A percentile compares a stretch with the other conserved stretches of the same genome.
Conservation (phyloP, 2,113 vertebrate genomes). For the Mola mola region DNA sequence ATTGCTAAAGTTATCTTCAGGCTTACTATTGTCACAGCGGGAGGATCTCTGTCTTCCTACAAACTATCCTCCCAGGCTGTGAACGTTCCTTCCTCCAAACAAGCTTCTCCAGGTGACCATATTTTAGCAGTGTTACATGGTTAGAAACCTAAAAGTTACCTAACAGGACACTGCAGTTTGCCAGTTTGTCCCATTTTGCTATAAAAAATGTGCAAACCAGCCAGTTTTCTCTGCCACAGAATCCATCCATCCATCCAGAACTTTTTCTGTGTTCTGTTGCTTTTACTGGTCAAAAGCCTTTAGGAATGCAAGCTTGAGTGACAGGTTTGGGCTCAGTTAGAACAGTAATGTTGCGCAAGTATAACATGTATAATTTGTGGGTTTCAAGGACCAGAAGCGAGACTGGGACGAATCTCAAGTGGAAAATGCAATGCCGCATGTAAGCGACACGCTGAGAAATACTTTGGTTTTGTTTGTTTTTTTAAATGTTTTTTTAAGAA, state of each 20-base stretch:
- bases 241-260: conserved; percentile 1
- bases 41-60: background rate
- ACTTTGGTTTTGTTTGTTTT: background rate
- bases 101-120: too few relatives aligned
- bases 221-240: background rate
- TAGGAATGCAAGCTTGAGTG: conserved; percentile 1
- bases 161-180: background rate
- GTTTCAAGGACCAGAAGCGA: background rate
- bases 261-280: background rate
- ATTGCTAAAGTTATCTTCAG: too few relatives aligned
- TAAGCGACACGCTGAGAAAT: background rate
- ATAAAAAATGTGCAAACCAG: background rate
- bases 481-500: too few relatives aligned
- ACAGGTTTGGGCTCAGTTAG: background rate
- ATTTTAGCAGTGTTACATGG: too few relatives aligned
- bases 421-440: background rate
- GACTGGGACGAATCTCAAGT: background rate
- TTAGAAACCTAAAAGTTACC: background rate
- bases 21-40: background rate
- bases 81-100: too few relatives aligned
- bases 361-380: background rate
- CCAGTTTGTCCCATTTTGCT: background rate
- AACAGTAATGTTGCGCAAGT: background rate
- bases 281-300: conserved; percentile 3
- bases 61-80: background rate